Percentiles rank a stretch among this genome's conserved stretches.
phyloP scores from a whole-genome alignment of 2,888 invertebrate species.

The Campoplex nolae region DNA sequence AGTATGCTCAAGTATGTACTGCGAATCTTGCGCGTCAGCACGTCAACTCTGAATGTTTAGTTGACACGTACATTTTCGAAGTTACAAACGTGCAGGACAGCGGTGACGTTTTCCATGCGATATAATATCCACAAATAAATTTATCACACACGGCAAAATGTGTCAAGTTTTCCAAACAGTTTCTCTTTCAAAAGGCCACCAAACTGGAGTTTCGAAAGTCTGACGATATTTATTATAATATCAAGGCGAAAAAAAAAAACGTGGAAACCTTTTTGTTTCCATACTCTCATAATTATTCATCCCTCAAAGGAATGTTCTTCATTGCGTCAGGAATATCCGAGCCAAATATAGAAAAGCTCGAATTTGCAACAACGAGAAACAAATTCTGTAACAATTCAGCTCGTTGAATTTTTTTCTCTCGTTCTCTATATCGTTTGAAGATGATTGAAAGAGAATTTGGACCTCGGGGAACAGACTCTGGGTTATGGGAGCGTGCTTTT shows the following conservation, averaged over 20 bases:
- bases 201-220: not conserved
- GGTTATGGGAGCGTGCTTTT: constrained; percentile 9
- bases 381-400: not conserved
- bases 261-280: not conserved
- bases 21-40: constrained; percentile 13
- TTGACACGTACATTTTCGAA: constrained; percentile 15
- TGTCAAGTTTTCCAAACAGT: not conserved
- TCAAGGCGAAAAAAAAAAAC: not conserved
- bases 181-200: not conserved
- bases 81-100: constrained; percentile 11
- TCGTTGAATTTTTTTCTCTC: not conserved
- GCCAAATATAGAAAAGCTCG: not conserved
- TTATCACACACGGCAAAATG: not conserved
- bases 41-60: constrained; percentile 31
- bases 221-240: not conserved
- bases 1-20: constrained; percentile 14
- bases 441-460: constrained; percentile 26
- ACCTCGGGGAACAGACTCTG: not conserved
- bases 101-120: not conserved
- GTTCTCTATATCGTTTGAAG: not conserved
- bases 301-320: not conserved
- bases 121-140: constrained; percentile 24
- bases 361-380: not conserved
- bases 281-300: not conserved
- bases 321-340: not conserved